These are phyloP conservation scores for Rhamphomyia laevipes DNA, from an alignment of 2,888 invertebrate species.

Conservation along the genomic window DNA sequence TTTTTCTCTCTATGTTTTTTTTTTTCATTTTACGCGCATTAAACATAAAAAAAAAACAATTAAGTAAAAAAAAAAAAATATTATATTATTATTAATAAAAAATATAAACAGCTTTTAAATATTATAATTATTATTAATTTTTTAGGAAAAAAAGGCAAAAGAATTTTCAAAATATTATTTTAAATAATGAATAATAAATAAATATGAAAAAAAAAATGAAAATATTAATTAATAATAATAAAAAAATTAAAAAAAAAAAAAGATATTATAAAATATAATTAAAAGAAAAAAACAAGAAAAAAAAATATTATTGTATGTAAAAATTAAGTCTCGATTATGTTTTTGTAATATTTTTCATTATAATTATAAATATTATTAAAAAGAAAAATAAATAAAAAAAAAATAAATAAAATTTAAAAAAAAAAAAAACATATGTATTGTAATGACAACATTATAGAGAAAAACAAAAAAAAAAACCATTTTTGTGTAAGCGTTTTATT, in stretches of 20 bases:
- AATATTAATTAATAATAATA: not conserved
- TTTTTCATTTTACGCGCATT: not conserved
- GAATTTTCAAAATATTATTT: not conserved
- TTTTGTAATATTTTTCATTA: constrained; percentile 2
- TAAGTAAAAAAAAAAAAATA: not conserved
- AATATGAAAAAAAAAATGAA: not conserved
- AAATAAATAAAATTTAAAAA: not conserved
- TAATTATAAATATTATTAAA: not conserved
- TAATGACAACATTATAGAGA: constrained; percentile 3
- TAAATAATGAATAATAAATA: not conserved
- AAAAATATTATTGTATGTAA: constrained; percentile 3
- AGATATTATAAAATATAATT: not conserved
- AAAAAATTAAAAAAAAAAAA: not conserved
- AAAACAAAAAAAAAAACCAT: not conserved
- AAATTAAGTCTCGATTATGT: constrained; percentile 3
- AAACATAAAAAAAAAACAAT: not conserved
- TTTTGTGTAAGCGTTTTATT: no score
- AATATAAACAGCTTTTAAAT: not conserved
- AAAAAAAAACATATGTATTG: constrained; percentile 2
- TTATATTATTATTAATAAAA: not conserved
- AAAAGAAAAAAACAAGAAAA: not conserved
- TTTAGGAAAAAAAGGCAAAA: constrained; percentile 1
- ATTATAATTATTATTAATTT: not conserved
- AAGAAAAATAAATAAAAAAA: not conserved
- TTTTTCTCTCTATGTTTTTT: not conserved